Conservation (phyloP, 2,888 invertebrate species). For the Podotricha telesiphe region DNA sequence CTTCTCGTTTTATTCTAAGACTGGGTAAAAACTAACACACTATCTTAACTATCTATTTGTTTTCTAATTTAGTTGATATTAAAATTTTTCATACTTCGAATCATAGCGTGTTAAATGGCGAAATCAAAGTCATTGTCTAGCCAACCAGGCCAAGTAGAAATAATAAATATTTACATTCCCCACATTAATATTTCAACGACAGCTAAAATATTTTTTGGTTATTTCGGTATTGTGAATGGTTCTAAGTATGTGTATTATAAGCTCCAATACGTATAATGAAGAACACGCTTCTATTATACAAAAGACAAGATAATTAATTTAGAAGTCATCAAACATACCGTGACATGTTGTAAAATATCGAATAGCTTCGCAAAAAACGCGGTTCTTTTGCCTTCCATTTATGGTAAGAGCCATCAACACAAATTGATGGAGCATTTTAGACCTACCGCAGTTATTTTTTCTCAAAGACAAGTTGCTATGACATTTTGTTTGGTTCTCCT, state of each 20-base stretch:
- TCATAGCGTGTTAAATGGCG: too few relatives aligned
- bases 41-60: too few relatives aligned
- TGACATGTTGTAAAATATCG: slow-evolving; percentile 32
- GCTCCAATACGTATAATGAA: not conserved
- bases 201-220: too few relatives aligned
- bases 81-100: too few relatives aligned
- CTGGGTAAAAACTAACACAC: too few relatives aligned
- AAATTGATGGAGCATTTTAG: slow-evolving; percentile 23
- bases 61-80: too few relatives aligned
- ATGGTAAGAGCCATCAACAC: slow-evolving; percentile 19
- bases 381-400: slow-evolving; percentile 25
- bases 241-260: too few relatives aligned
- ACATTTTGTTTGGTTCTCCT: not conserved
- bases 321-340: slow-evolving; percentile 6
- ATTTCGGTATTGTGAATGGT: not conserved
- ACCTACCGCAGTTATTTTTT: slow-evolving; percentile 30
- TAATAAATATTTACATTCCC: too few relatives aligned
- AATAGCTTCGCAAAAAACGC: slow-evolving; percentile 27
- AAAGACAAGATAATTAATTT: slow-evolving; percentile 2
- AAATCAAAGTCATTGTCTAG: too few relatives aligned
- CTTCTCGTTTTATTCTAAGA: too few relatives aligned
- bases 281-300: not conserved
- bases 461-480: not conserved
- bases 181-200: too few relatives aligned
- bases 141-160: too few relatives aligned